Base-by-base conservation (phyloP, 2,888 invertebrate species). In the Macrosiphum euphorbiae region DNA sequence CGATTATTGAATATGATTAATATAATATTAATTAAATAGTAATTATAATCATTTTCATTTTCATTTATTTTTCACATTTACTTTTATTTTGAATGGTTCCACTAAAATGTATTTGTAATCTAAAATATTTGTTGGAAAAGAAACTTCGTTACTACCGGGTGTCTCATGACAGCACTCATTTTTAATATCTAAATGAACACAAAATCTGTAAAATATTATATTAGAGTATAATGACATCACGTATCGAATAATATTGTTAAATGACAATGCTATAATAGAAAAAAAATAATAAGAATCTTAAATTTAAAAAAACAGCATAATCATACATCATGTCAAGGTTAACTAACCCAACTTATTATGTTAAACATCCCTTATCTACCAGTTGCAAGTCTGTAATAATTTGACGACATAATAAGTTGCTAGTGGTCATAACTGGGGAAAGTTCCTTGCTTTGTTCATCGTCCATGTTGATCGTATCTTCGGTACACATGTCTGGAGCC, bases 351-450 rank as follows among this genome's bases (percentile, higher is more conserved):
- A 67, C 24, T 11, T 47, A 47, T 94, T 88, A 94, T 50, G 92
- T 94, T 26, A 95, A 67, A 92, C 91, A 96, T 28, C 96, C 97
- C 44, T 96, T 96, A 95, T 97, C 97, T 1, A 97, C 97, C 92
- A 97, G 96, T 95, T 97, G 96, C 92, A 97, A 96, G 93, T 97
- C 97, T 0, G 97, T 97, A 97, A 97, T 97, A 95, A 97, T 97
- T 95, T 96, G 96, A 91, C 97, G 96, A 95, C 97, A 97, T 67
- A 44, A 44, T 44, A 96, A 96, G 92, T 96, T 96, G 95, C 97
- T 97, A 1, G 96, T 96, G 0, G 96, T 96, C 95, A 96, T 96
- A 47, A 96, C 96, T 0, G 89, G 89, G 26, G 85, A 90, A 2
- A 96, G 96, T 35, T 94, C 94, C 95, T 96, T 1, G 95, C 95